phyloP scores from a whole-genome alignment of 2,797 vertebrate genomes.

The Poecilia velifera region DNA sequence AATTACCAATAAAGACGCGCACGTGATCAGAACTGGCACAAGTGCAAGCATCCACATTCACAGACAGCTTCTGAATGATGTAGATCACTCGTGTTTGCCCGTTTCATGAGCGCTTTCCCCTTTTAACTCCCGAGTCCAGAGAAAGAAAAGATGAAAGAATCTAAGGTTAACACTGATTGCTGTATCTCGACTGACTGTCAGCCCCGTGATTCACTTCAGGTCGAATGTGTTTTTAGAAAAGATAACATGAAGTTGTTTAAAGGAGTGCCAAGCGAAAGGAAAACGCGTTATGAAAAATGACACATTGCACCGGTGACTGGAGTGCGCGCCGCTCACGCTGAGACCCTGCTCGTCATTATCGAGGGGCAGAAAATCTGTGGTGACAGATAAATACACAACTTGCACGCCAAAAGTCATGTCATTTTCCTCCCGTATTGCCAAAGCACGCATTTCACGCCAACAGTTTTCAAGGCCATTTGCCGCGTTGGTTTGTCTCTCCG shows the following conservation, averaged over 20 bases:
- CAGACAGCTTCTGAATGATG: slow-evolving; percentile 5
- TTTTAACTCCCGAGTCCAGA: slow-evolving; percentile 27
- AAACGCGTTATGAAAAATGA: slow-evolving; percentile 53
- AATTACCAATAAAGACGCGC: slow-evolving; percentile 10
- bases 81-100: slow-evolving; percentile 4
- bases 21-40: slow-evolving; percentile 1
- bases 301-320: slow-evolving; percentile 38
- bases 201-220: slow-evolving; percentile 53
- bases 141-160: slow-evolving; percentile 40
- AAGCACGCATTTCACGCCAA: slow-evolving; percentile 50
- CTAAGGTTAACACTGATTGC: slow-evolving; percentile 40
- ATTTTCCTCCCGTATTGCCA: slow-evolving; percentile 58
- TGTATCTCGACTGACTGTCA: slow-evolving; percentile 33
- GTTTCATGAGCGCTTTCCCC: slow-evolving; percentile 29
- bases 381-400: slow-evolving; percentile 66
- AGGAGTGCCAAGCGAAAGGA: slow-evolving; percentile 48
- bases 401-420: slow-evolving; percentile 62
- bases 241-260: slow-evolving; percentile 41
- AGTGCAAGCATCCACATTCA: slow-evolving; percentile 10
- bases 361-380: slow-evolving; percentile 66
- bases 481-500: slow-evolving; percentile 45
- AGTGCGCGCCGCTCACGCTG: slow-evolving; percentile 49
- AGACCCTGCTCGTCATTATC: slow-evolving; percentile 58
- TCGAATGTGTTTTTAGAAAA: slow-evolving; percentile 52
- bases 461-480: slow-evolving; percentile 56